Base-by-base conservation (phyloP, 2,113 vertebrate genomes). In the Camelus dromedarius region DNA sequence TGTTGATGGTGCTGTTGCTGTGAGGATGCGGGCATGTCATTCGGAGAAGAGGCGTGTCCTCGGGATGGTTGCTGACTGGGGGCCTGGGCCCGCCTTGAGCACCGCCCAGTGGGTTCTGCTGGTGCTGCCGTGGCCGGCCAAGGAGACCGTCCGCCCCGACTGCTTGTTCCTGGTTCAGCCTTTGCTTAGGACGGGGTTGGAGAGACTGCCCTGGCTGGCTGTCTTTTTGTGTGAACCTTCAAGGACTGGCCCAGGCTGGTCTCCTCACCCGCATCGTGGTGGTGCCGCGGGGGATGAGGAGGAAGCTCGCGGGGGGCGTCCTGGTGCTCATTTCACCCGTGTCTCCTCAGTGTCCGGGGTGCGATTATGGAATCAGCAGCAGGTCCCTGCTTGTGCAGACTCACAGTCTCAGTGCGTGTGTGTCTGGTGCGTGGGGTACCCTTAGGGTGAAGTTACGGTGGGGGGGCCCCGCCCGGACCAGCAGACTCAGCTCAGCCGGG, bases 1-100 rank as follows among this genome's bases (percentile, higher is more conserved):
- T 58, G 56, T 85, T 81, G 96, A 69, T n/a, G 32, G 6, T 0
- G 1, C 42, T 84, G 93, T 97, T 97, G 98, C 88, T 24, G 48
- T 87, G 3, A 70, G 88, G 77, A 62, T 18, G 77, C 7, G 8
- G 80, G 56, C 38, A 5, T 42, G 38, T 42, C 38, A 42, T 42
- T 42, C 4, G 38, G 38, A 42, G 38, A 42, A 42, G 38, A 42
- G 38, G 38, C 38, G 38, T 42, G 38, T 42, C 38, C 38, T 42
- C 38, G 38, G 5, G 38, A 5, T 42, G 38, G 38, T 42, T 42
- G 0, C 76, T 16, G 76, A n/a, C 52, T 14, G 32, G 13, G 0
- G 12, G n/a, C n/a, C 13, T 0, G 0, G 62, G n/a, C 35, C 12
- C 4, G 50, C 22, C 3, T 0, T n/a, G 75, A 16, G 10, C 52